phyloP scores from a whole-genome alignment of 2,797 vertebrate species.

The Threskiornis aethiopicus region DNA sequence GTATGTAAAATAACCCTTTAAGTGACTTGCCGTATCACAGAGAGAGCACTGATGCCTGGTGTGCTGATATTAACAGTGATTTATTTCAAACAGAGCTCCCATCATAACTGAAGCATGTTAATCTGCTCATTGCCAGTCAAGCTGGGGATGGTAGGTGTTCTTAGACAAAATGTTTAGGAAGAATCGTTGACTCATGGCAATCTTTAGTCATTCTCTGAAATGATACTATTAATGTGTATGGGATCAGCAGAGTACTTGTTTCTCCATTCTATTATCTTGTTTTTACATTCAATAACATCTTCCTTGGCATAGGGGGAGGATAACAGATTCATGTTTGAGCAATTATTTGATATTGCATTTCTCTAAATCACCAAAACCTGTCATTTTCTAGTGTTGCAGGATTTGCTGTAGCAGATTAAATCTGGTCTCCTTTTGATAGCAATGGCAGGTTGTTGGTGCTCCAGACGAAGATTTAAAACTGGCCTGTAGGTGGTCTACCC shows the following conservation, averaged over 20 bases:
- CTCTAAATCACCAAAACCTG: slow-evolving; percentile 7
- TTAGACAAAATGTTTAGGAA: slow-evolving; percentile 62
- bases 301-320: background rate
- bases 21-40: background rate
- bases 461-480: background rate
- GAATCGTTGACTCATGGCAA: slow-evolving; percentile 51
- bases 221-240: slow-evolving; percentile 25
- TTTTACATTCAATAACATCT: slow-evolving; percentile 23
- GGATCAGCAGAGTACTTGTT: slow-evolving; percentile 31
- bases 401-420: slow-evolving; percentile 3
- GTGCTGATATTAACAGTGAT: background rate
- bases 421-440: background rate
- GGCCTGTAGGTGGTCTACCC: background rate
- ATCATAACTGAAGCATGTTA: slow-evolving; percentile 18
- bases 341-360: slow-evolving; percentile 15
- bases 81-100: slow-evolving; percentile 18
- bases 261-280: slow-evolving; percentile 34
- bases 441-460: background rate
- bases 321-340: slow-evolving; percentile 23
- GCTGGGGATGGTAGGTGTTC: slow-evolving; percentile 37
- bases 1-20: background rate
- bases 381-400: background rate
- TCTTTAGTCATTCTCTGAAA: slow-evolving; percentile 55
- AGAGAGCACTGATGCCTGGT: background rate
- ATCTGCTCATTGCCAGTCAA: slow-evolving; percentile 50